These are phyloP conservation scores for Volucella zonaria DNA, from an alignment of 2,888 invertebrate species.

Conservation along the genomic window DNA sequence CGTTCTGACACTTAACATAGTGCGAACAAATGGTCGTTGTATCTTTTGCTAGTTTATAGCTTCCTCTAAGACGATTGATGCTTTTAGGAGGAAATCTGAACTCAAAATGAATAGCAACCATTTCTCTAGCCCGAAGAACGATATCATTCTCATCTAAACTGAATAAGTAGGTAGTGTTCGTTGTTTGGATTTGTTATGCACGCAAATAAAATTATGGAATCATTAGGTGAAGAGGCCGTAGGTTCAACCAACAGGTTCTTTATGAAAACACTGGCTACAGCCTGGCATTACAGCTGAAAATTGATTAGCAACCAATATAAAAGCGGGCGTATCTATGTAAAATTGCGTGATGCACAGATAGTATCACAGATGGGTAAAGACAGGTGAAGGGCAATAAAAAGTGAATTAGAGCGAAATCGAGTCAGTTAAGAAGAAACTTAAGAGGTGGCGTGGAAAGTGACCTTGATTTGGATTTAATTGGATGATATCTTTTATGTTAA, in stretches of 20 bases:
- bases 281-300: constrained; percentile 35
- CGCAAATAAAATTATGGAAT: constrained; percentile 59
- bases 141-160: constrained; percentile 28
- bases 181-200: constrained; percentile 42
- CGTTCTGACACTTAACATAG: constrained; percentile 31
- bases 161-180: constrained; percentile 11
- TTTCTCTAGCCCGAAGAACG: constrained; percentile 36
- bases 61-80: constrained; percentile 33
- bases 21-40: constrained; percentile 34
- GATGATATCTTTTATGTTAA: constrained; percentile 11
- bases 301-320: constrained; percentile 44
- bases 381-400: constrained; percentile 48
- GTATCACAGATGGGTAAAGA: not conserved
- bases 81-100: constrained; percentile 1
- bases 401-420: constrained; percentile 46
- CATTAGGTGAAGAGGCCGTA: constrained; percentile 50
- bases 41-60: constrained; percentile 45
- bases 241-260: constrained; percentile 39
- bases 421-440: constrained; percentile 4
- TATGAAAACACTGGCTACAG: constrained; percentile 10
- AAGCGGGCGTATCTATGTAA: constrained; percentile 24
- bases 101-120: constrained; percentile 14
- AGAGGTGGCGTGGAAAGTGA: constrained; percentile 40
- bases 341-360: constrained; percentile 11
- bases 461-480: constrained; percentile 57